A percentile compares a stretch with the other conserved stretches of the same genome.
These are phyloP conservation scores for Taphrorychus bicolor DNA, from an alignment of 2,888 invertebrate species.

Conservation along the genomic window DNA sequence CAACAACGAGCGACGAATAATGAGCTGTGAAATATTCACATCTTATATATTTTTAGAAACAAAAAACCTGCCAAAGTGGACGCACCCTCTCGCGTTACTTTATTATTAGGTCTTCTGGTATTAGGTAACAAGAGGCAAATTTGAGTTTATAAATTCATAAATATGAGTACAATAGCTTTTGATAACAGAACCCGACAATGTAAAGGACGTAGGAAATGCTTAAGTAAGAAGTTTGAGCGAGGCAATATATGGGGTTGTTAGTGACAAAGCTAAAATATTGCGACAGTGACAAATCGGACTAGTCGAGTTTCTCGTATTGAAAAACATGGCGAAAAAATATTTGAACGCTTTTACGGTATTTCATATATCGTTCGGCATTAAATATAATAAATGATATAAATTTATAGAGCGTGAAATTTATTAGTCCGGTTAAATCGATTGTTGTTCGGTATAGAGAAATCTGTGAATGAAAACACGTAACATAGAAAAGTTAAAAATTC, in stretches of 20 bases:
- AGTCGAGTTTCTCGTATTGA: not conserved
- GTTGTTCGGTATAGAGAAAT: not conserved
- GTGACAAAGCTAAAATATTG: constrained; percentile 23
- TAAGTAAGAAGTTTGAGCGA: constrained; percentile 12
- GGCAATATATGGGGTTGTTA: constrained; percentile 2
- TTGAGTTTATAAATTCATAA: too few relatives aligned
- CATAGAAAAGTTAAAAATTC: constrained; percentile 10
- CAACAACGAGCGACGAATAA: too few relatives aligned
- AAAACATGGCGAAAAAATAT: constrained; percentile 16
- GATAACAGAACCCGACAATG: not conserved
- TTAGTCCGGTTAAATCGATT: not conserved
- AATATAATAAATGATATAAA: not conserved
- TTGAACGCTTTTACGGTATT: not conserved
- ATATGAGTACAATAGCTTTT: not conserved
- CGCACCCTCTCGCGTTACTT: too few relatives aligned
- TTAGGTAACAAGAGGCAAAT: too few relatives aligned
- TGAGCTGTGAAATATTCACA: too few relatives aligned
- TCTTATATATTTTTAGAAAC: too few relatives aligned
- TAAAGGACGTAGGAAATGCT: constrained; percentile 15
- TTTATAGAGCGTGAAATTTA: not conserved
- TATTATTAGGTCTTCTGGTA: too few relatives aligned
- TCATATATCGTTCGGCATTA: constrained; percentile 6
- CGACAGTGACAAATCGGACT: constrained; percentile 24
- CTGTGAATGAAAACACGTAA: not conserved
- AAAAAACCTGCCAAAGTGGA: too few relatives aligned